Evolutionary conservation across 2,113 vertebrate genomes (phyloP), one percentile per base, ranked within the genome.

Genomic region (Notarius quadriscutis): DNA sequence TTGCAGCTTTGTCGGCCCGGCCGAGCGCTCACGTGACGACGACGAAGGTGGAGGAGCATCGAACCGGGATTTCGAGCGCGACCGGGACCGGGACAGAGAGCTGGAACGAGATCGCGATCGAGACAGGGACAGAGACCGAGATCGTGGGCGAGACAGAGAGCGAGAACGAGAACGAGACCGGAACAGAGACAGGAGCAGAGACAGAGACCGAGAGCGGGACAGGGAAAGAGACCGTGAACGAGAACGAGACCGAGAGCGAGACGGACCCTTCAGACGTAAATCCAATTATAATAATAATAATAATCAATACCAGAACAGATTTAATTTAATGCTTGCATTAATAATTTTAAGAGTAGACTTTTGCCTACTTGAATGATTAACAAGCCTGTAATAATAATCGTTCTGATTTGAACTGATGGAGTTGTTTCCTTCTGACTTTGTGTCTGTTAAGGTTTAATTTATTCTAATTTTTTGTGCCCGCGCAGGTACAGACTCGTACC

Each of bases 401-500:
- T 41, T 41, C 41, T 41, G 41, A 41, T 41, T 41, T 41, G 41
- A 11, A 48, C 7, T 27, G 17, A 5, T n/a, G 30, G 6, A 50
- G 11, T 50, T 51, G 15, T 30, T 80, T 80, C 7, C 14, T 30
- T 34, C 51, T 17, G 17, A 17, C 0, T 51, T 48, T 18, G 15
- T 5, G n/a, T 12, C 22, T 1, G 48, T 30, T 5, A 8, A 30
- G 22, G 1, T 25, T 58, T 10, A 84, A 7, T 27, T 27, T 18
- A 12, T 78, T 20, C 14, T 27, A 18, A 51, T 9, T 53, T 0
- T 34, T 55, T 20, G 20, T 25, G 11, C 1, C 22, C 84, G 1
- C 55, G 51, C 85, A 97, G 97, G 96, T 11, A 97, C 97, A 0
- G 97, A 98, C 92, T 96, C 97, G 0, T 97, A 97, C 89, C 96